Conservation (phyloP, 2,797 vertebrate species). For the Arnoldichthys spilopterus region DNA sequence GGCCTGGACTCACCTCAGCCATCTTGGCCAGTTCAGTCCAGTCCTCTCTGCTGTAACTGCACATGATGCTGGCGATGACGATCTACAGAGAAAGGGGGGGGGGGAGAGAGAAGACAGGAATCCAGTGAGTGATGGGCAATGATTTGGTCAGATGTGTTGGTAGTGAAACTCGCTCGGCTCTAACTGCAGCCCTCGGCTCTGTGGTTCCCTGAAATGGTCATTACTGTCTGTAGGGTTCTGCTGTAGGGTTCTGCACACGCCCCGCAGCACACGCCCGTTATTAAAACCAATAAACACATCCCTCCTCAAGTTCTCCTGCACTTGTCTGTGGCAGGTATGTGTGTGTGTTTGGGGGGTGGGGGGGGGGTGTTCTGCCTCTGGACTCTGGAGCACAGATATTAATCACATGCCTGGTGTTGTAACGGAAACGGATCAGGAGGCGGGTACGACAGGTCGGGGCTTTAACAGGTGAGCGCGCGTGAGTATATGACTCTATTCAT, state of each 20-base stretch:
- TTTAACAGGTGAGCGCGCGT: constrained; percentile 38
- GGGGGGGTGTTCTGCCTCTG: constrained; percentile 43
- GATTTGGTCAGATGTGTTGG: constrained; percentile 42
- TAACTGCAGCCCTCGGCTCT: constrained; percentile 33
- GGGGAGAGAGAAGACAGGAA: constrained; percentile 12
- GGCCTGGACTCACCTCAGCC: constrained; percentile 76
- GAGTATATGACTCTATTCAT: constrained; percentile 57
- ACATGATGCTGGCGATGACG: constrained; percentile 85
- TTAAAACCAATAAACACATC: constrained; percentile 63
- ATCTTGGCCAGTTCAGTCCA: constrained; percentile 81
- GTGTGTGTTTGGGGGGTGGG: constrained; percentile 8
- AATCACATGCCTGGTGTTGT: constrained; percentile 45
- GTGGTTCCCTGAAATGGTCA: constrained; percentile 43
- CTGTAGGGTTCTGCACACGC: constrained; percentile 51
- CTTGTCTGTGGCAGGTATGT: constrained; percentile 38
- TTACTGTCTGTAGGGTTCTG: constrained; percentile 49
- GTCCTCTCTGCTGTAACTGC: constrained; percentile 78
- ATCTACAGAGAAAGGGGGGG: constrained; percentile 64
- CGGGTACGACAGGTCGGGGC: not conserved
- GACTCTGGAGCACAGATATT: constrained; percentile 54
- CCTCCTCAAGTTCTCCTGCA: constrained; percentile 48
- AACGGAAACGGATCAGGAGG: constrained; percentile 40
- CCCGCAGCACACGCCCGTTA: constrained; percentile 52
- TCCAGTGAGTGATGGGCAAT: constrained; percentile 43
- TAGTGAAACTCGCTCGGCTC: constrained; percentile 47